phyloP scores from a whole-genome alignment of 2,113 vertebrate species.

The Pheucticus melanocephalus region DNA sequence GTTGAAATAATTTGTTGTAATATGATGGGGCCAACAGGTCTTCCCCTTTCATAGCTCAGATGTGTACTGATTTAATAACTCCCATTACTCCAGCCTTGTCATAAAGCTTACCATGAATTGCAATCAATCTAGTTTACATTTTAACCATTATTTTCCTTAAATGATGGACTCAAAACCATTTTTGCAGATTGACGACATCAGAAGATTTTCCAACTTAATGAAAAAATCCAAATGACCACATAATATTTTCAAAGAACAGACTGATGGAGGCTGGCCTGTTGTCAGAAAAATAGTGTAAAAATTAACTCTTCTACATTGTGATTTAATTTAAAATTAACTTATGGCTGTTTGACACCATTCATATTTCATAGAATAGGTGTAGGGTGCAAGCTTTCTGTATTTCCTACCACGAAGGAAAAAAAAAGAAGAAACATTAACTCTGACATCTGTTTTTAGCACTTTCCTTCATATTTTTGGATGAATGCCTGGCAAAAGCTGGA shows the following conservation, averaged over 20 bases:
- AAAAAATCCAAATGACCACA: constrained; percentile 10
- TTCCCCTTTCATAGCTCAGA: not conserved
- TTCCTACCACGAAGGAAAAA: constrained; percentile 63
- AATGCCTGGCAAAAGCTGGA: constrained; percentile 69
- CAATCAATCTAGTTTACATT: constrained; percentile 20
- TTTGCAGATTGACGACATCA: constrained; percentile 28
- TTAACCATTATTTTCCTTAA: constrained; percentile 38
- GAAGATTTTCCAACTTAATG: constrained; percentile 37
- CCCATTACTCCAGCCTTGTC: not conserved
- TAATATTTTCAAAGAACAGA: constrained; percentile 3
- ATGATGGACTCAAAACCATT: not conserved
- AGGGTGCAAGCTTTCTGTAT: constrained; percentile 63
- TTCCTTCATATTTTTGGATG: constrained; percentile 78
- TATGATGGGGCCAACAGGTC: not conserved
- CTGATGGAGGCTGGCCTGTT: constrained; percentile 15
- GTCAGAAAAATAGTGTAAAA: constrained; percentile 47
- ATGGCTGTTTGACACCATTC: constrained; percentile 54
- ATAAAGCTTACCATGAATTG: constrained; percentile 11
- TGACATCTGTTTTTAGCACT: constrained; percentile 82
- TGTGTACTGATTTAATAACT: not conserved
- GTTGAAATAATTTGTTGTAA: constrained; percentile 2
- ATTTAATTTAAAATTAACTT: constrained; percentile 70
- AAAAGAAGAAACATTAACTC: constrained; percentile 70
- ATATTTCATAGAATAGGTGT: constrained; percentile 66
- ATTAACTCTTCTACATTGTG: constrained; percentile 49